These are phyloP conservation scores for Gerosis bhagava DNA, from an alignment of 2,888 invertebrate species.

Conservation along the genomic window DNA sequence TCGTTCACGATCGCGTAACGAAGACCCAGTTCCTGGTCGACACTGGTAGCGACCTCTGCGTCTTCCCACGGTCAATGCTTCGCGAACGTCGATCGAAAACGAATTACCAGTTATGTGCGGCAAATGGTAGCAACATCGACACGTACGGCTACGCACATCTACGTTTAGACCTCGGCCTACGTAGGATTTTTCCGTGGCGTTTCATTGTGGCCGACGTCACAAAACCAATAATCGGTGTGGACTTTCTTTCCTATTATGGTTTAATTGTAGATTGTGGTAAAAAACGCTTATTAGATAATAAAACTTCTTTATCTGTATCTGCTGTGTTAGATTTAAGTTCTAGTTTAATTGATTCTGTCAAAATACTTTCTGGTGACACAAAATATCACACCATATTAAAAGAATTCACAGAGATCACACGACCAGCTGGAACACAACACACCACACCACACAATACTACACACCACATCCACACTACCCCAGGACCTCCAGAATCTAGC, in stretches of 20 bases:
- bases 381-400: not conserved
- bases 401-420: not conserved
- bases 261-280: slow-evolving; percentile 42
- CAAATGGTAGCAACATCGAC: slow-evolving; percentile 34
- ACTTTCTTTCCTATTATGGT: slow-evolving; percentile 38
- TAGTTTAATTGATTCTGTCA: not conserved
- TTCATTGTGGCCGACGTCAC: slow-evolving; percentile 40
- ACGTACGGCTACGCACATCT: slow-evolving; percentile 35
- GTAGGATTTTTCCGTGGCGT: slow-evolving; percentile 35
- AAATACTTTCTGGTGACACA: not conserved
- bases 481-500: slow-evolving; percentile 2
- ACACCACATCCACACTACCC: not conserved
- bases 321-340: no score
- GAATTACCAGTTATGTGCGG: slow-evolving; percentile 37
- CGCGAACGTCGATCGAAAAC: slow-evolving; percentile 30
- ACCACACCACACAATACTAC: not conserved
- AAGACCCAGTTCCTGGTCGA: slow-evolving; percentile 12
- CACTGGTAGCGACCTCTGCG: slow-evolving; percentile 9
- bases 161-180: slow-evolving; percentile 34
- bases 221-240: slow-evolving; percentile 39
- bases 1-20: slow-evolving; percentile 13
- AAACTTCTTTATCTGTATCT: not conserved
- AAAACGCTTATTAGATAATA: slow-evolving; percentile 1
- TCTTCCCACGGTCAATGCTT: slow-evolving; percentile 14
- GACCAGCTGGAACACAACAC: not conserved